Evolutionary conservation across 2,888 invertebrate genomes (phyloP).

Genomic region (Chrysolina oricalcia): DNA sequence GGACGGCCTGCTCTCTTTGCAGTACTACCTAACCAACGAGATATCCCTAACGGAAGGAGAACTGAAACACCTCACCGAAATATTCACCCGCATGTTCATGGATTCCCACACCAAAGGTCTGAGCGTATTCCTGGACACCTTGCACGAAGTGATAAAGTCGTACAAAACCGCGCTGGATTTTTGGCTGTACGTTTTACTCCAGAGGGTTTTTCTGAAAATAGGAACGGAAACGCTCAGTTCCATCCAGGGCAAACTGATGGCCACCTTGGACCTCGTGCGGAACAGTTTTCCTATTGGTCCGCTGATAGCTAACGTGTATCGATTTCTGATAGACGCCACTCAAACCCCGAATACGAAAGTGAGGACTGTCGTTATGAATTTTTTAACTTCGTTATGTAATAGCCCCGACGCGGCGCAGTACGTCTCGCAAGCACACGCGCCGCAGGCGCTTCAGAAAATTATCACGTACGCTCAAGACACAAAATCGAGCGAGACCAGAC

Average conservation of each 20-base stretch:
- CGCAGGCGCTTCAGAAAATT: conserved; percentile 83
- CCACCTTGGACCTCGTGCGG: conserved; percentile 85
- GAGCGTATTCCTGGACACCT: conserved; percentile 92
- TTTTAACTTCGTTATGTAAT: conserved; percentile 78
- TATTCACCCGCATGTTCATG: conserved; percentile 97
- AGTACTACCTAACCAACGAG: conserved; percentile 83
- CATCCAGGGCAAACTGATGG: conserved; percentile 91
- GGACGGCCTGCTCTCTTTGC: conserved; percentile 87
- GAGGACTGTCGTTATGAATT: conserved; percentile 84
- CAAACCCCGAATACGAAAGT: conserved; percentile 92
- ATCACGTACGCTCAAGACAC: conserved; percentile 81
- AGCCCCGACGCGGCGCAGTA: conserved; percentile 75
- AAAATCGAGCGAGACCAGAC: conserved; percentile 81
- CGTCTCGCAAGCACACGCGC: conserved; percentile 71
- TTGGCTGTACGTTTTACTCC: conserved; percentile 93
- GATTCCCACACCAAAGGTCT: conserved; percentile 97
- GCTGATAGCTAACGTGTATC: conserved; percentile 80
- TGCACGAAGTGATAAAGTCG: conserved; percentile 89
- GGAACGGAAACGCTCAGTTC: conserved; percentile 90
- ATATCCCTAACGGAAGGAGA: conserved; percentile 80
- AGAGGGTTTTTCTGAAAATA: conserved; percentile 86
- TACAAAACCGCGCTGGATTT: conserved; percentile 92
- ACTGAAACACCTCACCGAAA: conserved; percentile 90
- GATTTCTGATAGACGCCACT: conserved; percentile 92
- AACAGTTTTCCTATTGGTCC: conserved; percentile 80